Base-by-base conservation (phyloP, 2,797 vertebrate genomes). In the Cuniculus paca region DNA sequence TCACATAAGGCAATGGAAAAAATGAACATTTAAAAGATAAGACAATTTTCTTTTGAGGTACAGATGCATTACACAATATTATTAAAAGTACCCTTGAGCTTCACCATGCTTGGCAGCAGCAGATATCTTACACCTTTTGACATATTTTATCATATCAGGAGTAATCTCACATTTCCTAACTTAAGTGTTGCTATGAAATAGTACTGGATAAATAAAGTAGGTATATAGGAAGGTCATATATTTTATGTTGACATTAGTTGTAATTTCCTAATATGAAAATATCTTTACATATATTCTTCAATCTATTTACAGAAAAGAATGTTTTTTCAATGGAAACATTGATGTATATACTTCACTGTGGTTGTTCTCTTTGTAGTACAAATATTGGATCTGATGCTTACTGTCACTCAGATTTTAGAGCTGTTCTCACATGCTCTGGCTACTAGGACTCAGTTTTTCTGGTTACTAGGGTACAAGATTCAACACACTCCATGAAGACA, bases 381-480 rank as follows among this genome's bases (percentile, higher is more conserved):
- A 70, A 56, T 52, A 14, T 28, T 20, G 50, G 31, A 36, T 68
- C 60, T 61, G 58, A 74, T 52, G 17, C 54, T 48, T 65, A 20
- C 39, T 48, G 26, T 74, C n/a, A 85, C 4, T 77, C 75, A 74
- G 42, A 60, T 45, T 81, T 87, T 54, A 91, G 68, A 97, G 22
- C 52, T 26, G n/a, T 86, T 48, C 58, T 88, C 65, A 58, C 1
- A 5, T 45, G 50, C 36, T 58, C 78, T 78, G 50, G 60, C 87
- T 85, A 16, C 22, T 61, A 89, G 60, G 52, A 68, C 58, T 90
- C 42, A 22, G 28, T 91, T 94, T 96, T 96, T 85, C 88, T 92
- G 94, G 96, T 96, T 96, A 78, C 96, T 36, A 91, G 88, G 95
- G 93, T 79, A 88, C 45, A 77, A 6, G 6, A 79, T 68, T 58